Evolutionary conservation across 2,888 invertebrate genomes (phyloP), one percentile per base, ranked within the genome.

Genomic region (Actias luna): DNA sequence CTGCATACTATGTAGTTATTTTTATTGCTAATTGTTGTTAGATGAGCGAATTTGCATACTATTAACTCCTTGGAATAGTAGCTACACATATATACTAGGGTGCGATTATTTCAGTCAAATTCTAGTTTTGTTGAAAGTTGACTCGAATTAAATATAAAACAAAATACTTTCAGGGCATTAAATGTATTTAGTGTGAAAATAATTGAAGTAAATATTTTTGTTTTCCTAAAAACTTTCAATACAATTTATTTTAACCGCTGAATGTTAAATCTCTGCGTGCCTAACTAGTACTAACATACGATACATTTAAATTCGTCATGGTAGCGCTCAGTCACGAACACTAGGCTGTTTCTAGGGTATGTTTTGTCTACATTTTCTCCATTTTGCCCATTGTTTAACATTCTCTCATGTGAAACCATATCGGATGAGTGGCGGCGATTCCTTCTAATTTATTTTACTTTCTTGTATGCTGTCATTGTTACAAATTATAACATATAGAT

Each of bases 401-500:
- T 55, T 55, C 55, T 55, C 55, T 55, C 55, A 55, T 55, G 29
- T 55, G 29, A 55, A 29, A n/a, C 55, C 46, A 50, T 29, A 16
- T 29, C n/a, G 55, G 1, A 55, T 4, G 16, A 27, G 8, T 29
- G 16, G 18, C 29, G 29, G 29, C 29, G 55, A 55, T 29, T 29
- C 55, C 18, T 55, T 29, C 16, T 8, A 55, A 55, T 12, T 1
- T 50, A 50, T 50, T 25, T 8, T 46, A 3, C 1, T 22, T 12
- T 42, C 42, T 18, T 42, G 42, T 42, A 18, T 5, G 18, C 42
- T 42, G 42, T 42, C 42, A 42, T 42, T 18, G 42, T 42, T 42
- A 18, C 42, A 42, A 42, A n/a, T 7, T 42, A 18, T 42, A 42
- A 7, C 16, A 39, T 16, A 16, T 12, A 12, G 5, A 16, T 39